Conservation (phyloP, 2,797 vertebrate species). For the Molossus alvarezi region DNA sequence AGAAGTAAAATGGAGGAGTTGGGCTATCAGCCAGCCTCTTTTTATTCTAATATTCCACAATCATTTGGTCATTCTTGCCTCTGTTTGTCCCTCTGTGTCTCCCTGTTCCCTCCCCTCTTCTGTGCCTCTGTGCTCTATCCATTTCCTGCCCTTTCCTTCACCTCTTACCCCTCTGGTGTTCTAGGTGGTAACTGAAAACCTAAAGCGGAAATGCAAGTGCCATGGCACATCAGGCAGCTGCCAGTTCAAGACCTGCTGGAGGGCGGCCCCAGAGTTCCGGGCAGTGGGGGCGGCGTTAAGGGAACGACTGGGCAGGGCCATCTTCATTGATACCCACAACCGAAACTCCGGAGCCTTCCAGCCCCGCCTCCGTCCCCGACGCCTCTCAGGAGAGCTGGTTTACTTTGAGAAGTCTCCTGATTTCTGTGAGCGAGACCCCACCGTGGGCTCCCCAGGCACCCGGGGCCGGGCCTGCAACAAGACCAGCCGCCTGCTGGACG, state of each 20-base stretch:
- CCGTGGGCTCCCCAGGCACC: slow-evolving; percentile 94
- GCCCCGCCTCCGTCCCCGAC: slow-evolving; percentile 91
- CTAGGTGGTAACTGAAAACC: slow-evolving; percentile 96
- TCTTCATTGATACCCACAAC: slow-evolving; percentile 96
- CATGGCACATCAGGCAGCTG: slow-evolving; percentile 97
- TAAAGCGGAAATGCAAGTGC: slow-evolving; percentile 97
- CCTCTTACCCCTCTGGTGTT: not conserved
- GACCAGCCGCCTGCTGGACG: slow-evolving; percentile 91
- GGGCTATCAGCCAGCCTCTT: not conserved
- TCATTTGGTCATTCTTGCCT: slow-evolving; percentile 24
- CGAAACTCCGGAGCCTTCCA: slow-evolving; percentile 97
- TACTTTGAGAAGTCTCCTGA: slow-evolving; percentile 97
- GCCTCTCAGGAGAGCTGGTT: slow-evolving; percentile 94
- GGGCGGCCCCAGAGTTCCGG: slow-evolving; percentile 95
- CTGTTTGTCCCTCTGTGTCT: not conserved
- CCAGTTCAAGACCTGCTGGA: slow-evolving; percentile 98
- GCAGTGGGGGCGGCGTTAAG: slow-evolving; percentile 93
- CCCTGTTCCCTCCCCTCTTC: not conserved
- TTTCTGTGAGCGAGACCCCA: slow-evolving; percentile 94
- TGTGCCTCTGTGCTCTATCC: not conserved
- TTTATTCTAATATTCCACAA: not conserved
- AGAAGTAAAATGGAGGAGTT: not conserved
- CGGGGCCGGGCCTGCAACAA: slow-evolving; percentile 89
- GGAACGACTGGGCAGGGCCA: slow-evolving; percentile 94
- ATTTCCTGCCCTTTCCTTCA: not conserved